Percentiles rank a stretch among this genome's conserved stretches.
Conservation (phyloP, 2,888 invertebrate genomes). For the Trichogramma dendrolimi region DNA sequence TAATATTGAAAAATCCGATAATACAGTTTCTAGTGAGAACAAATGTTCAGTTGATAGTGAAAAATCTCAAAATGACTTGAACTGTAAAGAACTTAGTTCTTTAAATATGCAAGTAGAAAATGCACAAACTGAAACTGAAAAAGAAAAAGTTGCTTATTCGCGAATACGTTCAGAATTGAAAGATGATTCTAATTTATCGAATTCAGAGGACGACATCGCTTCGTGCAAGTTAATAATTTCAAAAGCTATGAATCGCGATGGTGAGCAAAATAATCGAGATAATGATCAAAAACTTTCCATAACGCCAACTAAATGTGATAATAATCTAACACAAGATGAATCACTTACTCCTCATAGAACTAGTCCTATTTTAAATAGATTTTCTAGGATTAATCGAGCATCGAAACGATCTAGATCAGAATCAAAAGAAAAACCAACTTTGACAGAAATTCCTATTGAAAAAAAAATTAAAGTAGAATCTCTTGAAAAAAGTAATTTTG, state of each 20-base stretch:
- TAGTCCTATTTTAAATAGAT: conserved; percentile 19
- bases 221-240: background rate
- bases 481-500: background rate
- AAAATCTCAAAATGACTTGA: no score
- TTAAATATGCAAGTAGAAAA: no score
- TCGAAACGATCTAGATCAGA: background rate
- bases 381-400: conserved; percentile 12
- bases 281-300: no score
- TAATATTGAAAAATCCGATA: no score
- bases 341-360: background rate
- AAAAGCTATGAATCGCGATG: background rate
- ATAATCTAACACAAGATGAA: background rate
- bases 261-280: background rate
- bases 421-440: background rate
- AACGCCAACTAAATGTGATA: no score
- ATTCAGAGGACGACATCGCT: background rate
- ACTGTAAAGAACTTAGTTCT: no score
- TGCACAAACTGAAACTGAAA: background rate
- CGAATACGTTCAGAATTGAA: conserved; percentile 15
- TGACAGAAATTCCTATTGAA: conserved; percentile 1
- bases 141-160: conserved; percentile 10
- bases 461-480: conserved; percentile 3
- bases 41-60: no score
- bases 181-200: background rate
- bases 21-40: no score